Conservation (phyloP, 2,113 vertebrate genomes). For the Azemiops feae region DNA sequence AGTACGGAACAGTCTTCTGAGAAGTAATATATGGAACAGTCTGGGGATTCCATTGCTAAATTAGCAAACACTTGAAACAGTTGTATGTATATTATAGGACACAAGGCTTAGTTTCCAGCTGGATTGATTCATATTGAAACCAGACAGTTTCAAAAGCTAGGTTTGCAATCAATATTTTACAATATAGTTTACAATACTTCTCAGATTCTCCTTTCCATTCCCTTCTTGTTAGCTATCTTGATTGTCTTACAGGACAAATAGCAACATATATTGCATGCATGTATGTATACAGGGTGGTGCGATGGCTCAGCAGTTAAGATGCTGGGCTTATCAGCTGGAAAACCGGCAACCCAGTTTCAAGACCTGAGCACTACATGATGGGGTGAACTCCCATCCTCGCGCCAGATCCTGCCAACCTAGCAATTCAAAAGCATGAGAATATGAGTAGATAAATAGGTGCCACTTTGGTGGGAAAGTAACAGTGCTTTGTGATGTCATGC, state of each 20-base stretch:
- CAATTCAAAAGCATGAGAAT: background rate
- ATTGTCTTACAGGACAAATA: background rate
- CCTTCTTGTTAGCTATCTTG: background rate
- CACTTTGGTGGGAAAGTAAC: background rate
- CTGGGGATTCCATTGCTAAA: slow-evolving; percentile 21
- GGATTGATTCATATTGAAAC: slow-evolving; percentile 23
- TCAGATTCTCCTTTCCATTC: background rate
- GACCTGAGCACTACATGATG: background rate
- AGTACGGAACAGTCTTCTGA: slow-evolving; percentile 38
- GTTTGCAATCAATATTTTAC: background rate
- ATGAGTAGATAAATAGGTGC: background rate
- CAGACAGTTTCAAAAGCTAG: background rate
- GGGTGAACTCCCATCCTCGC: background rate
- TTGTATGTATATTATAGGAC: slow-evolving; percentile 13
- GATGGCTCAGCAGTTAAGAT: background rate
- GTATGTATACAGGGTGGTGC: background rate
- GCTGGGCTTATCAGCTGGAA: background rate
- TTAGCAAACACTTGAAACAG: slow-evolving; percentile 36
- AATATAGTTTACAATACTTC: background rate
- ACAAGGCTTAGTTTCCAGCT: slow-evolving; percentile 45
- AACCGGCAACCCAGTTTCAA: background rate
- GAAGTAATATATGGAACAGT: background rate
- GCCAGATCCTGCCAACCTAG: background rate
- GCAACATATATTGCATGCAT: background rate
- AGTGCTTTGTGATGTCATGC: too few species aligned